Conservation (phyloP, 1,140 invertebrate species). For the Arion vulgaris region DNA sequence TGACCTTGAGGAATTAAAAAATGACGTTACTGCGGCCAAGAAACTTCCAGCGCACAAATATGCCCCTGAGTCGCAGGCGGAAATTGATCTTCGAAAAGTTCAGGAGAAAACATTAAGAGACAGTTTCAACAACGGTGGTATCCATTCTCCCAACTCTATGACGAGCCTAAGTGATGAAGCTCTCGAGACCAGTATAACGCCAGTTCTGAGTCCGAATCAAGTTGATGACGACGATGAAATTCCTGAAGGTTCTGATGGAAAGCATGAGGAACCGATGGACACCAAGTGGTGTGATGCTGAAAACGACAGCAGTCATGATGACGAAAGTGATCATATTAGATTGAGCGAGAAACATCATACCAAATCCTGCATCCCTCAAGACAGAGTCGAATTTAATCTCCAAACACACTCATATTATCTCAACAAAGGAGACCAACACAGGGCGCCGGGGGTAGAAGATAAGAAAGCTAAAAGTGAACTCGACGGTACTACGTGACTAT, state of each 20-base stretch:
- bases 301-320: neutral
- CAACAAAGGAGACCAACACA: too few relatives aligned
- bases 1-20: constrained; percentile 98
- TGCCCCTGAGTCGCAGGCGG: constrained; percentile 30
- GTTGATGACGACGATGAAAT: neutral
- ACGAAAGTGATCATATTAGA: neutral
- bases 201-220: constrained; percentile 11
- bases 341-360: neutral
- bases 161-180: constrained; percentile 33
- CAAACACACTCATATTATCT: neutral
- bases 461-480: too few relatives aligned
- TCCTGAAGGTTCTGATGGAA: neutral
- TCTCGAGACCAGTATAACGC: constrained; percentile 1
- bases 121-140: constrained; percentile 32
- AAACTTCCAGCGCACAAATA: constrained; percentile 38
- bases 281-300: neutral
- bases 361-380: neutral
- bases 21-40: constrained; percentile 86
- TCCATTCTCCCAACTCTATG: constrained; percentile 28
- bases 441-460: too few relatives aligned
- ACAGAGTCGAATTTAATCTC: neutral
- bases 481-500: too few relatives aligned
- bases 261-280: constrained; percentile 14
- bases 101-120: constrained; percentile 39
- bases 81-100: constrained; percentile 41